phyloP scores from a whole-genome alignment of 2,797 vertebrate species.

The Carduelis carduelis region DNA sequence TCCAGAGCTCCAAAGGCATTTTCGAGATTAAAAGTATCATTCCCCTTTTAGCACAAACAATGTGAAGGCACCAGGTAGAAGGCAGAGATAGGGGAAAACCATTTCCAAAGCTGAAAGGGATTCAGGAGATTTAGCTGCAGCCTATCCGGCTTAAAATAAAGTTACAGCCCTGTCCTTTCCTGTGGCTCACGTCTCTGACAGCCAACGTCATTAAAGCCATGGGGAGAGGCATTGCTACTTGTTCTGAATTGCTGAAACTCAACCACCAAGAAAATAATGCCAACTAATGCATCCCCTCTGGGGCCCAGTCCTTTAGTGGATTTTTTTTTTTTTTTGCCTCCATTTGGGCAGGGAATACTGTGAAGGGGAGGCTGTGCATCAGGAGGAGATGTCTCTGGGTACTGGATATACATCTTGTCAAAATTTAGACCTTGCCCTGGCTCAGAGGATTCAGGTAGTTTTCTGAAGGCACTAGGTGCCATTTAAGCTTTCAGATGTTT shows the following conservation, averaged over 20 bases:
- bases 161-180: constrained; percentile 46
- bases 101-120: constrained; percentile 55
- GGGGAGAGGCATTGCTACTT: background rate
- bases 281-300: background rate
- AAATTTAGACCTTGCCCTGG: background rate
- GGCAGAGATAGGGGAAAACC: constrained; percentile 31
- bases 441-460: background rate
- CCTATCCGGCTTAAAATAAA: constrained; percentile 60
- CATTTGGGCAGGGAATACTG: background rate
- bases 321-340: background rate
- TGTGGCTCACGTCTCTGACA: constrained; percentile 9
- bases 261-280: constrained; percentile 23
- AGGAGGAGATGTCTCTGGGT: background rate
- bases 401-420: background rate
- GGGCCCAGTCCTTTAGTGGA: background rate
- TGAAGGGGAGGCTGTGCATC: background rate
- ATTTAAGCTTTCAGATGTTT: background rate
- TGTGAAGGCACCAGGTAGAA: constrained; percentile 27
- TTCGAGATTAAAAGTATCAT: constrained; percentile 45
- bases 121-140: constrained; percentile 52
- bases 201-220: constrained; percentile 48
- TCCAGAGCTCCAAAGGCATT: constrained; percentile 43
- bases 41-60: constrained; percentile 41
- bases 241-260: constrained; percentile 49
- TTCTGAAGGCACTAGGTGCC: background rate